Evolutionary conservation across 2,797 vertebrate species (phyloP).

Genomic region (Siniperca obscura): DNA sequence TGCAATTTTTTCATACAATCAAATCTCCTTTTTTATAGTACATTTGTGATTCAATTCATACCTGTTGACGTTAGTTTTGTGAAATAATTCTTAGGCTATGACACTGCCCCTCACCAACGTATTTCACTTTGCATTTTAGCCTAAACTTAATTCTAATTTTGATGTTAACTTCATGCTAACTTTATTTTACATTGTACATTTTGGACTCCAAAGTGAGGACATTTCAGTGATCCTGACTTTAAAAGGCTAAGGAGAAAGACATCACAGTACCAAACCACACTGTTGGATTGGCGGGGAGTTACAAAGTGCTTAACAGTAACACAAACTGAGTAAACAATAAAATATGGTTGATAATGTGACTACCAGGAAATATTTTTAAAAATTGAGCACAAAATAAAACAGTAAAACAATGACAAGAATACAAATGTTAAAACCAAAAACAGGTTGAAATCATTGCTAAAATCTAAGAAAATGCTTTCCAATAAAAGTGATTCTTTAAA

Average conservation of each 20-base stretch:
- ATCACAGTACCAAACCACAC: no score
- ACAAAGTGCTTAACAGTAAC: no score
- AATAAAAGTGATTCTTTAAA: neutral
- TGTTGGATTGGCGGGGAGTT: no score
- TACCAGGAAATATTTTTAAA: no score
- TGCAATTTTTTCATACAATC: neutral
- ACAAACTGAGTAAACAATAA: no score
- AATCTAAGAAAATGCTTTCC: neutral
- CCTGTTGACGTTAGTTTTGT: neutral
- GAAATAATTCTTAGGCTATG: neutral
- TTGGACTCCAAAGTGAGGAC: neutral
- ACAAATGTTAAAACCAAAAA: neutral
- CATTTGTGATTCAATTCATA: neutral
- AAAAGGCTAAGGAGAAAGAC: no score
- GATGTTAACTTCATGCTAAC: neutral
- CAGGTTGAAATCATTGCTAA: neutral
- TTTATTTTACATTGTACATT: neutral
- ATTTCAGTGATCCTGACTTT: no score
- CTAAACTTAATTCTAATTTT: neutral
- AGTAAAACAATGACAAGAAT: neutral
- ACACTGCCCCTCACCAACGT: neutral
- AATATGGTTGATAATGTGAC: no score
- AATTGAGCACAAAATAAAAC: neutral
- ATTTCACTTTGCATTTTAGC: neutral
- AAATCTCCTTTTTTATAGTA: neutral